Evolutionary conservation across 2,888 invertebrate genomes (phyloP).

Genomic region (Magallana nippona): DNA sequence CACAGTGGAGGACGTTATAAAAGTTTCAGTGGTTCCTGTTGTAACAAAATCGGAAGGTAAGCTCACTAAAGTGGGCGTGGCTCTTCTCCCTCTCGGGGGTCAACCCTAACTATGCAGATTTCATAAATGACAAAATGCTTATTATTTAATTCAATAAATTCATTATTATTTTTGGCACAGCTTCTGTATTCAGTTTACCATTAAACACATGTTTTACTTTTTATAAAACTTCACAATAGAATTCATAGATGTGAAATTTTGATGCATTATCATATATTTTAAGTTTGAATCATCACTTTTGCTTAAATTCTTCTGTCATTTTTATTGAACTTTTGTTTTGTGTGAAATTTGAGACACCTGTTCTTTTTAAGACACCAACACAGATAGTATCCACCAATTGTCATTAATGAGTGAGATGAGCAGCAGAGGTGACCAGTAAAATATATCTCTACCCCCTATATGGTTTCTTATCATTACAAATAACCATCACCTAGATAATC

Average conservation of each 20-base stretch:
- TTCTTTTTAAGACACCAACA: constrained; percentile 27
- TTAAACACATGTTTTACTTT: neutral
- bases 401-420: neutral
- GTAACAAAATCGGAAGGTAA: constrained; percentile 37
- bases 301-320: neutral
- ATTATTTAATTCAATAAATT: constrained; percentile 1
- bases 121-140: neutral
- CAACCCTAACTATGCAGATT: constrained; percentile 24
- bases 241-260: neutral
- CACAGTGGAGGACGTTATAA: constrained; percentile 39
- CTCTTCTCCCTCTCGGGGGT: constrained; percentile 14
- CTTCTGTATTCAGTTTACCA: neutral
- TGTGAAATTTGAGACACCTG: constrained; percentile 14
- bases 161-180: neutral
- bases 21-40: constrained; percentile 33
- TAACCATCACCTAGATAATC: too few species aligned
- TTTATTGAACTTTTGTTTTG: neutral
- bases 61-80: constrained; percentile 27
- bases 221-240: neutral
- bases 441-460: neutral
- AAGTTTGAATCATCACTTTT: neutral
- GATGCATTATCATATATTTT: neutral
- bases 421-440: neutral
- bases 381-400: neutral
- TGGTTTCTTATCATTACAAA: too few species aligned